Base-by-base conservation (phyloP, 2,113 vertebrate species). In the Danionella cerebrum region DNA sequence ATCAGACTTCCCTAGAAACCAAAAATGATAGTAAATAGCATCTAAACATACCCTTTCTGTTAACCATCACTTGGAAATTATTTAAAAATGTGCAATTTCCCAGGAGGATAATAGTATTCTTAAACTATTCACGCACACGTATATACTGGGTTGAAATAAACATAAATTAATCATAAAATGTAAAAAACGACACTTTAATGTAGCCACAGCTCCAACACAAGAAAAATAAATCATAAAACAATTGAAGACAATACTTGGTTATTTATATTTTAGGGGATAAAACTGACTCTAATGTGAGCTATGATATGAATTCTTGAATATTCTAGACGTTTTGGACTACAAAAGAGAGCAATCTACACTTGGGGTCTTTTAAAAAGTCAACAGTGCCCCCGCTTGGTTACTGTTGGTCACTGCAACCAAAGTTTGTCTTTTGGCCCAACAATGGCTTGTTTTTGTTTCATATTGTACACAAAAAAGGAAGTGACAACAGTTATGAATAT, bases 341-440 rank as follows among this genome's bases (percentile, higher is more conserved):
- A 59, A 21, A 48, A 42, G 24, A 18, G 25, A 29, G 18, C 10
- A 63, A 48, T 21, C 10, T 27, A 21, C 33, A 27, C 16, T 22
- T 29, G 22, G 51, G 31, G 21, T 21, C 35, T 1, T 3, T 54
- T 12, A 57, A 35, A 29, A 29, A 18, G 53, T 50, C 47, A 31
- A 54, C 25, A 52, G 33, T 58, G 67, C 31, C 67, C 69, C 47
- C 73, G 24, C 39, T 58, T 71, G 70, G 63, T 51, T 10, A 64
- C 59, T 63, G 60, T 76, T 66, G 54, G 60, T 73, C 64, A 74
- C 14, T 65, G 62, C 73, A 75, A 55, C 45, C 33, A 48, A 60
- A 16, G 22, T 7, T 38, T 48, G 18, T 11, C 25, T 16, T 48
- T 45, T 18, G 1, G 29, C 18, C 18, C 11, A 45, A 12, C n/a